Evolutionary conservation across 1,140 invertebrate genomes (phyloP), one percentile per base, ranked within the genome.

Genomic region (Neocloeon triangulifer): DNA sequence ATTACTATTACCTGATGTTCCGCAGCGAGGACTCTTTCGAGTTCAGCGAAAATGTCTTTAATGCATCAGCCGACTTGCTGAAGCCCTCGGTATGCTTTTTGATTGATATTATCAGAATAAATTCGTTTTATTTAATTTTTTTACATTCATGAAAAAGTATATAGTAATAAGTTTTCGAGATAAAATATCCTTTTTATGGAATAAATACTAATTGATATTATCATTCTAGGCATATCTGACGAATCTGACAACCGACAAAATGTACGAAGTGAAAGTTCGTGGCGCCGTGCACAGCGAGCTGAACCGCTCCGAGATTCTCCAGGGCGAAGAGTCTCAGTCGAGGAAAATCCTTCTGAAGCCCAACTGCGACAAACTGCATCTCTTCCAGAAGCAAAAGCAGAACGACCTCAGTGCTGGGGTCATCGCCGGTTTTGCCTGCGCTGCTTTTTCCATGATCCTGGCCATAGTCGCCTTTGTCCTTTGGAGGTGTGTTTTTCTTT

Each of bases 401-500:
- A 61, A 59, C 41, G 66, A 72, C 44, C 60, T 78, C 37, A 72
- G 67, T 47, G 61, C 71, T 33, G 69, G 70, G 31, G 62, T 80
- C 40, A 55, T 78, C 40, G 73, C 73, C 37, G 70, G 69, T 28
- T 62, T 74, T 42, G 59, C 76, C 36, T 78, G 73, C 57, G 71
- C 68, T 39, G 63, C 64, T 37, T 66, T 76, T 40, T 67, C 72
- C 32, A 58, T 80, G 30, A 55, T 76, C 42, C 54, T 80, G 32
- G 63, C 69, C 33, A 61, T 77, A 29, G 58, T 68, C 43, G 69
- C 67, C 30, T 66, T 79, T 49, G 55, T 79, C 34, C 49, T 81
- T 17, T 80, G 76, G 74, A 73, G 73, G 74, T 77, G 60, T 62
- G 62, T n/a, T n/a, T n/a, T n/a, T n/a, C n/a, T n/a, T n/a, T n/a